phyloP scores from a whole-genome alignment of 2,113 vertebrate species.

The Notechis scutatus region DNA sequence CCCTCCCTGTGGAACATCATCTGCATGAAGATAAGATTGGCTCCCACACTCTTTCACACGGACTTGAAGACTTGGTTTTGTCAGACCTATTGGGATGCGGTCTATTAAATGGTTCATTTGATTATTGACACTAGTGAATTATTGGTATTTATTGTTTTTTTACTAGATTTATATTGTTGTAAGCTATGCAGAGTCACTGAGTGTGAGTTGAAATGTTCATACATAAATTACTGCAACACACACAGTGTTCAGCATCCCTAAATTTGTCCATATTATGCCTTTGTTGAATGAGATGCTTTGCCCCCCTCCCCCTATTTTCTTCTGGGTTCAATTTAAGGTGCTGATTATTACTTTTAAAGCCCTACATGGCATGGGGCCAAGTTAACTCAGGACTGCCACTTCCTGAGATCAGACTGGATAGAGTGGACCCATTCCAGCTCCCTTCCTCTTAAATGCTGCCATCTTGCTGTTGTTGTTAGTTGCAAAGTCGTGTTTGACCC shows the following conservation, averaged over 20 bases:
- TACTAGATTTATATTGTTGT: no score
- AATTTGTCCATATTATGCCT: neutral
- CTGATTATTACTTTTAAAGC: neutral
- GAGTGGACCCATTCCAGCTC: neutral
- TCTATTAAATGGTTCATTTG: no score
- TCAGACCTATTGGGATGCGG: neutral
- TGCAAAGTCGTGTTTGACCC: no score
- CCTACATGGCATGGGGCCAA: neutral
- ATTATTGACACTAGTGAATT: no score
- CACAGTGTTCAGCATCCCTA: neutral
- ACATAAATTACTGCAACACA: neutral
- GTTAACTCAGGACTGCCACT: neutral
- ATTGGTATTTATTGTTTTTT: no score
- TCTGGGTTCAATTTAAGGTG: neutral
- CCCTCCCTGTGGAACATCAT: neutral
- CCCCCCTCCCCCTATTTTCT: neutral
- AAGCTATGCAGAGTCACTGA: no score
- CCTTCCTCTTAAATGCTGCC: neutral
- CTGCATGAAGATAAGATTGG: neutral
- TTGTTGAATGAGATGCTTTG: neutral
- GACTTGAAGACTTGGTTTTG: neutral
- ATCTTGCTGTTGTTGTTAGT: no score
- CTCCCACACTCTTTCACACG: neutral
- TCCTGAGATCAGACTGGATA: neutral
- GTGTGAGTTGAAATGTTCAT: no score